Base-by-base conservation (phyloP, 1,140 invertebrate genomes). In the Trichoplusia ni region DNA sequence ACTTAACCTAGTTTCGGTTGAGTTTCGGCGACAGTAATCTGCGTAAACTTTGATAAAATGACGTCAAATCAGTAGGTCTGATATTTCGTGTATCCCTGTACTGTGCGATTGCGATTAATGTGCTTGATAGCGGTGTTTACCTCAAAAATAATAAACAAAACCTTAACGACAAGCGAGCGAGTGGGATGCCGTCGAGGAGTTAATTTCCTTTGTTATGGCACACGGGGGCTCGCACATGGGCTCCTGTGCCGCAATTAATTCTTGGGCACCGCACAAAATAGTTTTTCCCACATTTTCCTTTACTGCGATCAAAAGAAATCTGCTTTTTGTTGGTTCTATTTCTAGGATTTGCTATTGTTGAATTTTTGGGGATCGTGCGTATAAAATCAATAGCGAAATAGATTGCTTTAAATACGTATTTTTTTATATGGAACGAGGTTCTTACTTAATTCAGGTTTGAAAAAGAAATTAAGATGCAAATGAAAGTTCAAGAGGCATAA, bases 1-100 rank as follows among this genome's bases (percentile, higher is more conserved):
- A 38, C 18, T 27, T 56, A 56, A 56, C 35, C 51, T 14, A 56
- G 35, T 56, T 40, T 38, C 21, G 16, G 35, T 56, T 38, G 51
- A 56, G 35, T 56, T 56, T 56, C 21, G 13, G 46, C 21, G 21
- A 40, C 35, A 16, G 33, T 33, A 40, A 40, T 56, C 35, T 25
- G 29, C 21, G 25, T 38, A 27, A 56, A 56, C 33, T 56, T 56
- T 27, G 21, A 7, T 14, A 40, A 56, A 38, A 56, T 38, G 21
- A 40, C 40, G 35, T 56, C 35, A 16, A 16, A 51, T n/a, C n/a
- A 51, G 47, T 33, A 37, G 35, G 25, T 40, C 35, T 56, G 27
- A 56, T 40, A 56, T 56, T 56, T 56, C 35, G 35, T 23, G 51
- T 7, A 56, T 56, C 47, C 16, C 47, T 35, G 18, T 11, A 21